These are phyloP conservation scores for Brenthis daphne DNA, from an alignment of 2,888 invertebrate species.

Conservation along the genomic window DNA sequence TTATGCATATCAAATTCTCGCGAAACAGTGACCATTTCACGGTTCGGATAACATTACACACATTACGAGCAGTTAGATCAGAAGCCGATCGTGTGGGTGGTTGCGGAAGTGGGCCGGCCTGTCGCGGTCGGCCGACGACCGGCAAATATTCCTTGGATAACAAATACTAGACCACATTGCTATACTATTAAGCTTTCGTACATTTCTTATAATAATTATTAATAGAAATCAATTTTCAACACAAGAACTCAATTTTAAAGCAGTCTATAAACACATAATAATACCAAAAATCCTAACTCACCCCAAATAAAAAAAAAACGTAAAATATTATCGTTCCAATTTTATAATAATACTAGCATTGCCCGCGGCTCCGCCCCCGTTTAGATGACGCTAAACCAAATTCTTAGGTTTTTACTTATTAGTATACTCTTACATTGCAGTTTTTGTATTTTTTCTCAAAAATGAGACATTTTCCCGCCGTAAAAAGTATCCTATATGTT, in stretches of 20 bases:
- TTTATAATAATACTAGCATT: too few species aligned
- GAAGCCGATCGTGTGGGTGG: conserved; percentile 50
- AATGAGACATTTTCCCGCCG: too few species aligned
- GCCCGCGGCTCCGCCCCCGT: too few species aligned
- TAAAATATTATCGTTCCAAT: too few species aligned
- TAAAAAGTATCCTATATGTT: too few species aligned
- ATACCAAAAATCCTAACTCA: too few species aligned
- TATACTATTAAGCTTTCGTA: conserved; percentile 7
- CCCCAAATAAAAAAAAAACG: too few species aligned
- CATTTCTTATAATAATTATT: neutral
- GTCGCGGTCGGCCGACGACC: conserved; percentile 26
- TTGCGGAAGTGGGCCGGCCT: conserved; percentile 30
- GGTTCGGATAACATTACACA: conserved; percentile 55
- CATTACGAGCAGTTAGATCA: conserved; percentile 65
- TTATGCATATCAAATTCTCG: conserved; percentile 37
- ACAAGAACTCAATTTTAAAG: neutral
- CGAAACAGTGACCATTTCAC: conserved; percentile 42
- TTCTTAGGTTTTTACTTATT: too few species aligned
- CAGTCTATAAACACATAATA: too few species aligned
- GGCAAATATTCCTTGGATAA: conserved; percentile 18
- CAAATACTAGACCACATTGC: conserved; percentile 23
- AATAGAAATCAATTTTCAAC: neutral
- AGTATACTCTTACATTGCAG: too few species aligned
- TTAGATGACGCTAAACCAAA: too few species aligned
- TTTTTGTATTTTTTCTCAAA: too few species aligned